Conservation (phyloP, 2,888 invertebrate species). For the Epinotia nisella region DNA sequence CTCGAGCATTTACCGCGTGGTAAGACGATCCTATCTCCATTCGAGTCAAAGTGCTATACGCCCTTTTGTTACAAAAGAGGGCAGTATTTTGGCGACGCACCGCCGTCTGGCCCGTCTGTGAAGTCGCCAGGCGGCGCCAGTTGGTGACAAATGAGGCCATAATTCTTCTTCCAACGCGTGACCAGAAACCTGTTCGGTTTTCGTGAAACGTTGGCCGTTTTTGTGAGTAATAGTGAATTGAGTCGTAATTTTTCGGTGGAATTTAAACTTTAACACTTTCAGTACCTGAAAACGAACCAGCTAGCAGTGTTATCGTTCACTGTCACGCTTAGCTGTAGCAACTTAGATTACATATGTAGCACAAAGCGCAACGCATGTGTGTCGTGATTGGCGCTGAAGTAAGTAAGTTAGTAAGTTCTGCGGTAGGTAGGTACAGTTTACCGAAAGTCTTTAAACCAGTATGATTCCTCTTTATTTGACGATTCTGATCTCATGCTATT, state of each 20-base stretch:
- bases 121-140: conserved; percentile 19
- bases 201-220: conserved; percentile 7
- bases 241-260: not conserved
- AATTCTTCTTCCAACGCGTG: conserved; percentile 23
- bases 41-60: not conserved
- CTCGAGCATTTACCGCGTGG: not conserved
- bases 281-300: too few species aligned
- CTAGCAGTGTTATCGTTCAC: too few species aligned
- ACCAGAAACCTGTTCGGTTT: conserved; percentile 22
- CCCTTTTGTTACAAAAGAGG: not conserved
- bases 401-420: too few species aligned
- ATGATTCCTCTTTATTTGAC: too few species aligned
- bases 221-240: conserved; percentile 16
- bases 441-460: too few species aligned
- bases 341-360: too few species aligned
- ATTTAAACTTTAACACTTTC: conserved; percentile 1
- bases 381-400: too few species aligned
- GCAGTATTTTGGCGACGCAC: conserved; percentile 3
- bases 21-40: not conserved
- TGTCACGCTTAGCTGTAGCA: too few species aligned
- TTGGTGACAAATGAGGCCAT: conserved; percentile 23
- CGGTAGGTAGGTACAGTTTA: too few species aligned
- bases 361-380: too few species aligned
- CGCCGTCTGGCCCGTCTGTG: not conserved
- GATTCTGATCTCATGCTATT: too few species aligned